Conservation (phyloP, 2,113 vertebrate species). For the Butorides virescens region DNA sequence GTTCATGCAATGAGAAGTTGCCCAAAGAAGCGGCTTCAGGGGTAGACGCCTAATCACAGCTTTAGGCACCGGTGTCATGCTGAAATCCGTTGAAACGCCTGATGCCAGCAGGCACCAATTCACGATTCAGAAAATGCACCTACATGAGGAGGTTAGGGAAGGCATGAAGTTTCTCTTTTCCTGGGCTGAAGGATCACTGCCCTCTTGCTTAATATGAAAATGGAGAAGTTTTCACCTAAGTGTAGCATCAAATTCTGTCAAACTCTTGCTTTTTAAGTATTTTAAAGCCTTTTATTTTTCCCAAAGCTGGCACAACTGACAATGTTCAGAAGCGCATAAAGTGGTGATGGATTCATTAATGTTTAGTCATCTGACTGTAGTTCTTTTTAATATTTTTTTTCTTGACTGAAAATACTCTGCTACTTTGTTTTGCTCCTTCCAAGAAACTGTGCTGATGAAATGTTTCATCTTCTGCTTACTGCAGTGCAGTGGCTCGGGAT, state of each 20-base stretch:
- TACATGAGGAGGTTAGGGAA: not conserved
- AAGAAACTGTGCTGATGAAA: not conserved
- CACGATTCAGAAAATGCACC: not conserved
- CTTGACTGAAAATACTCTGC: not conserved
- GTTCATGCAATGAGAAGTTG: not conserved
- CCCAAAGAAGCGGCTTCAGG: not conserved
- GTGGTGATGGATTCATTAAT: not conserved
- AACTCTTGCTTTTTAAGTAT: not conserved
- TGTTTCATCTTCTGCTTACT: not conserved
- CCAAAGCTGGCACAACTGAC: not conserved
- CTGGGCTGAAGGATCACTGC: not conserved
- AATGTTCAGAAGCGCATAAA: fast-evolving
- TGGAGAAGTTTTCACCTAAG: not conserved
- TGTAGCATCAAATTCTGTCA: not conserved
- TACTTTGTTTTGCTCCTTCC: not conserved
- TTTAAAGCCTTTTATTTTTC: not conserved
- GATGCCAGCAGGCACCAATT: not conserved
- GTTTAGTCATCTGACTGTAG: not conserved
- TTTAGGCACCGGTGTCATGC: not conserved
- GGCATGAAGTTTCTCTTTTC: not conserved
- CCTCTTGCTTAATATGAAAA: not conserved
- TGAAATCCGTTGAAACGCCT: not conserved
- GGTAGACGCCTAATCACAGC: not conserved
- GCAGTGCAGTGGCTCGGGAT: not conserved
- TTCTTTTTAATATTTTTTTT: not conserved